phyloP scores from a whole-genome alignment of 2,797 vertebrate genomes.

The Pempheris klunzingeri region DNA sequence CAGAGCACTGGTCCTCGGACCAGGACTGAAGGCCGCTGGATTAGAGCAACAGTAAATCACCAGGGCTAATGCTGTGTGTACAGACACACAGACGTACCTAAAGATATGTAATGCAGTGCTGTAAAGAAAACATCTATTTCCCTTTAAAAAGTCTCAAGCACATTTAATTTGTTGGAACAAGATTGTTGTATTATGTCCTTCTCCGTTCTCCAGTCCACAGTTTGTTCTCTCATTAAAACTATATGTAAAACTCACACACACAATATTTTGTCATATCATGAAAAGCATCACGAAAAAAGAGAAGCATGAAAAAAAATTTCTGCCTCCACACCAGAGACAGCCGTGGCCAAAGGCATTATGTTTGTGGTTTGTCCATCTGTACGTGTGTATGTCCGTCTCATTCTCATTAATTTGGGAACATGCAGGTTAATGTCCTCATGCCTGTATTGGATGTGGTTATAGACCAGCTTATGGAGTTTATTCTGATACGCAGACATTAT shows the following conservation, averaged over 20 bases:
- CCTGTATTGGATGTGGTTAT: no score
- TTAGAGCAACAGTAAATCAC: conserved; percentile 46
- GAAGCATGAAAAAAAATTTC: no score
- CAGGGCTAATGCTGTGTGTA: conserved; percentile 36
- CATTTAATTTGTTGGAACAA: background rate
- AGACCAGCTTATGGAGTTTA: no score
- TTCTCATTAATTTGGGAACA: no score
- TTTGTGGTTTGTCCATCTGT: no score
- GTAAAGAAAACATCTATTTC: background rate
- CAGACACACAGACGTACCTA: conserved; percentile 37
- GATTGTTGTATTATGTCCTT: background rate
- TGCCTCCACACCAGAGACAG: no score
- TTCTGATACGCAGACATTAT: no score
- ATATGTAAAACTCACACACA: background rate
- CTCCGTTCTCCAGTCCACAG: background rate
- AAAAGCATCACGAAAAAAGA: background rate
- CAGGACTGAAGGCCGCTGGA: conserved; percentile 38
- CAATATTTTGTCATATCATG: background rate
- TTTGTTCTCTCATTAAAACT: background rate
- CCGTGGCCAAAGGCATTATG: no score
- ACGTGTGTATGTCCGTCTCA: no score
- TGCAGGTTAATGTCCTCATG: no score
- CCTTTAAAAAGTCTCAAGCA: background rate
- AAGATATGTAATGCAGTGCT: conserved; percentile 28
- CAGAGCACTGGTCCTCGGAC: conserved; percentile 46